Evolutionary conservation across 2,113 vertebrate species (phyloP), one percentile per base, ranked within the genome.

Genomic region (Pheucticus melanocephalus): DNA sequence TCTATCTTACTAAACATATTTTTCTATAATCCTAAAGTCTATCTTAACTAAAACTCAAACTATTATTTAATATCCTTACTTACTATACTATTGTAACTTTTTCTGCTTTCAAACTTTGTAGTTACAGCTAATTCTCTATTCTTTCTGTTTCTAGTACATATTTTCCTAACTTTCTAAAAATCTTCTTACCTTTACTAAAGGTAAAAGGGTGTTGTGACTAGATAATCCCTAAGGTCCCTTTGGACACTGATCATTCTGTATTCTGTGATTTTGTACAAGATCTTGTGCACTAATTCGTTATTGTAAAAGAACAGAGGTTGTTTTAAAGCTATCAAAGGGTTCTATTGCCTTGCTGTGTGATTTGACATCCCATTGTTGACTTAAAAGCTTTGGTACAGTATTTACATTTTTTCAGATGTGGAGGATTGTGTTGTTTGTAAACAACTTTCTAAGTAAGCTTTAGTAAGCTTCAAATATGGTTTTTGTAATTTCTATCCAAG

Each of bases 231-330:
- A 20, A 78, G 3, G 14, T 60, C 9, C 2, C 12, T 50, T 78
- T 10, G 5, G 39, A 8, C 14, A 14, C 22, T 30, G 33, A 51
- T 33, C 6, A 5, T 42, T 40, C 14, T 64, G 12, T 78, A 5
- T 66, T 83, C 63, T 37, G 9, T 73, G 50, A 20, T 40, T 25
- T 40, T 30, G 14, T 3, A 16, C 5, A 39, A 50, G 16, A 53
- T 68, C 14, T 80, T 2, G 0, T 37, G 20, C 5, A 14, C 10
- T 66, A 19, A 48, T 23, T 1, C 0, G 37, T 17, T 13, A 11
- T 20, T 30, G 66, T 48, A n/a, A 39, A 57, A 18, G 24, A 70
- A 8, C 16, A 6, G 8, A 33, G 44, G 5, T 51, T 65, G n/a
- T 9, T 69, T 88, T 70, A 15, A 71, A 82, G 19, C 14, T 42